phyloP scores from a whole-genome alignment of 1,140 invertebrate genomes.

The Caenorhabditis brenneri region DNA sequence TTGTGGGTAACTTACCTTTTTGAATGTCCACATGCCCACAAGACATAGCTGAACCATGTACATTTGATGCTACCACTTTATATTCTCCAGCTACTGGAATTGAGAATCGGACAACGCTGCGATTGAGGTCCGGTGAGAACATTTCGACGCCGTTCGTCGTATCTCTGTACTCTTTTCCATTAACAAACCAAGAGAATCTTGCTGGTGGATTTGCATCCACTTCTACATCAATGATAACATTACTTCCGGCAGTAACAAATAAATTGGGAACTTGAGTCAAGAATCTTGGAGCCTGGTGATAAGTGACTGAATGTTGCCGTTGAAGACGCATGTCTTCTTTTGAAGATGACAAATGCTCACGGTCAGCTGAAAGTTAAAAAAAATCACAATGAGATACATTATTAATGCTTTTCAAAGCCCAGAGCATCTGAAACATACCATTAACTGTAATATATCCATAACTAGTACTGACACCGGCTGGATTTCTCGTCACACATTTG shows the following conservation, averaged over 20 bases:
- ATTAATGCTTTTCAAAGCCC: too few relatives aligned
- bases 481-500: slow-evolving; percentile 63
- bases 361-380: slow-evolving; percentile 33
- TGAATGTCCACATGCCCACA: slow-evolving; percentile 65
- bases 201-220: slow-evolving; percentile 60
- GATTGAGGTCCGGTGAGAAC: slow-evolving; percentile 62
- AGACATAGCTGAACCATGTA: slow-evolving; percentile 64
- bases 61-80: slow-evolving; percentile 68
- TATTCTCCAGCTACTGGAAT: slow-evolving; percentile 62
- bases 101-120: slow-evolving; percentile 67
- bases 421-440: too few relatives aligned
- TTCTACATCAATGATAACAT: slow-evolving; percentile 67
- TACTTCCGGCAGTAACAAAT: slow-evolving; percentile 55
- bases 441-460: slow-evolving; percentile 67
- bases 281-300: slow-evolving; percentile 47
- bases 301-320: slow-evolving; percentile 12
- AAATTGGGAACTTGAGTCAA: slow-evolving; percentile 62
- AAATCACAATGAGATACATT: too few relatives aligned
- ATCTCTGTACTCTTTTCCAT: slow-evolving; percentile 58
- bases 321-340: slow-evolving; percentile 35
- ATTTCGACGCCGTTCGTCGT: slow-evolving; percentile 58
- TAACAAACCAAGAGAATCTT: slow-evolving; percentile 67
- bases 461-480: slow-evolving; percentile 66
- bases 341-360: slow-evolving; percentile 24
- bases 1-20: slow-evolving; percentile 60